Conservation (phyloP, 2,888 invertebrate genomes). For the Microctonus aethiopoides region DNA sequence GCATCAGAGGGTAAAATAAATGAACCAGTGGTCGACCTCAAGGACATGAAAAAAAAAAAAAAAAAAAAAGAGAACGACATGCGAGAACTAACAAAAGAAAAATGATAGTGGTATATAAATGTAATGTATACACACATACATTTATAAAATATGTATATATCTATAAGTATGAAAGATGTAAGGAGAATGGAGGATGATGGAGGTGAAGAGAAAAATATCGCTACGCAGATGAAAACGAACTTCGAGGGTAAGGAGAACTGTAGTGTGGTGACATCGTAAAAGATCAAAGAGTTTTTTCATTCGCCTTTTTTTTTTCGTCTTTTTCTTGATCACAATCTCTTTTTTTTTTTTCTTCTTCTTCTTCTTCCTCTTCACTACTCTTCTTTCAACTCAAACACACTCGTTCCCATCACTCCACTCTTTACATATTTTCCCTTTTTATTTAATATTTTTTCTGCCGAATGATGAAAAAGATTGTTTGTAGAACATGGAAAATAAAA, state of each 20-base stretch:
- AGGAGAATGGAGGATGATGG: neutral
- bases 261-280: neutral
- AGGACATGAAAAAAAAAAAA: neutral
- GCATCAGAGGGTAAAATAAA: neutral
- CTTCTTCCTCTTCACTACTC: neutral
- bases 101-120: neutral
- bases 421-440: neutral
- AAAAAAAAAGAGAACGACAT: neutral
- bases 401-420: neutral
- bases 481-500: neutral
- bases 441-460: neutral
- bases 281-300: neutral
- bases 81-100: neutral
- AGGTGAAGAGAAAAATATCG: slow-evolving; percentile 10
- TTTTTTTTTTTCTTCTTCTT: no score
- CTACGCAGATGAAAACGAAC: slow-evolving; percentile 8
- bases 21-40: neutral
- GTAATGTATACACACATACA: no score
- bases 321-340: neutral
- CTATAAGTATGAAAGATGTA: neutral
- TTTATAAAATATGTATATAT: no score
- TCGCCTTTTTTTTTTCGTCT: neutral
- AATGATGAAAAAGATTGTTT: neutral
- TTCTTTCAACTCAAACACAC: neutral
- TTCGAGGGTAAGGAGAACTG: neutral